Percentiles rank a stretch among this genome's conserved stretches.
Evolutionary conservation across 2,113 vertebrate genomes (phyloP).

Genomic region (Cavia aperea): DNA sequence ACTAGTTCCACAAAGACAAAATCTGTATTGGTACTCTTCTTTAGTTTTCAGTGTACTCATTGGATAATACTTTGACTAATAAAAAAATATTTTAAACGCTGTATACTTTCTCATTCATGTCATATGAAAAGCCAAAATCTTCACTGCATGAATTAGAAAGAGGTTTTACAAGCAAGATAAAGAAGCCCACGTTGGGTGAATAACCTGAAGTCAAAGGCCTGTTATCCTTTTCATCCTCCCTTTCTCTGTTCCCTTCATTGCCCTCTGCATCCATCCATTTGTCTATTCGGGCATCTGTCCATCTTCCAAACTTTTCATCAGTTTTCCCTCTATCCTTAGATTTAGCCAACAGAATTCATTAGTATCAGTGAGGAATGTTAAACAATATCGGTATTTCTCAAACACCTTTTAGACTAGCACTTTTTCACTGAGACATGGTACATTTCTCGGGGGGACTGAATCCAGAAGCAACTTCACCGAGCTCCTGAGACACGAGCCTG

Average conservation of each 20-base stretch:
- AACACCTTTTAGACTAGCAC: background rate
- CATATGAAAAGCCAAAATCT: background rate
- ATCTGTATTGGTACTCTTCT: background rate
- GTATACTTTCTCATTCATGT: background rate
- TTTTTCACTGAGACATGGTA: background rate
- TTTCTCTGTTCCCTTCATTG: too few species aligned
- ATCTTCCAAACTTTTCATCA: background rate
- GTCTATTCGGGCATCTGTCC: background rate
- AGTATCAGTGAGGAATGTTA: background rate
- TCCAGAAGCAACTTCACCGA: background rate
- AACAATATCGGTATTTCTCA: background rate
- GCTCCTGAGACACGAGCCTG: background rate
- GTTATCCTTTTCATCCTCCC: background rate
- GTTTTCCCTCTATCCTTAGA: background rate
- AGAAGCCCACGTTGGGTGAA: background rate
- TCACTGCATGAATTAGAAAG: background rate
- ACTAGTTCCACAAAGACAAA: background rate
- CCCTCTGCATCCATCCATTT: background rate
- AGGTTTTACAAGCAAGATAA: background rate
- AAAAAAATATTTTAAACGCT: background rate
- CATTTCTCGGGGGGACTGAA: background rate
- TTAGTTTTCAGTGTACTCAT: background rate
- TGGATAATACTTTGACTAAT: background rate
- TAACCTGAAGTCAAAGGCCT: background rate
- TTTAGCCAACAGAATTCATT: background rate